Evolutionary conservation across 2,797 vertebrate species (phyloP), one percentile per base, ranked within the genome.

Genomic region (Epinephelus malabaricus): DNA sequence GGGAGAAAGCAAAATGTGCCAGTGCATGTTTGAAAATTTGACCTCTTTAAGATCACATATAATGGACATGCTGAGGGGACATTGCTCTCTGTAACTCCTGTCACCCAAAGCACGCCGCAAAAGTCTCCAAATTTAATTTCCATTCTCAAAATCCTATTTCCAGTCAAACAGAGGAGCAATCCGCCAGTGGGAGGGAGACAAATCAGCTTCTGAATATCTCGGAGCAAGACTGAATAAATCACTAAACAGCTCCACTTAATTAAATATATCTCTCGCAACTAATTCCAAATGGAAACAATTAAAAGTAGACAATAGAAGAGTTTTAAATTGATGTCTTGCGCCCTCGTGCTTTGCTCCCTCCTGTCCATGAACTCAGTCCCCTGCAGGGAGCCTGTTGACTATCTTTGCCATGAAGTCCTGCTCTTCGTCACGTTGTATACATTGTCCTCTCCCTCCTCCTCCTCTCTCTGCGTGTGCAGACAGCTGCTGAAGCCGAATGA

Each of bases 391-490:
- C 56, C 74, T 83, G 86, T 73, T 79, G 75, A 73, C 46, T 43
- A 23, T 85, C 61, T 68, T 61, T 58, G 43, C 46, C 69, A 46
- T 50, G 58, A 38, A 46, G 70, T 50, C 34, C 82, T 86, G 88
- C 78, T 85, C 60, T 69, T 73, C 30, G 43, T 88, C 79, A 82
- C 14, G 3, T 63, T 82, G 69, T 82, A 2, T 38, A 71, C 68
- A 83, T 40, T n/a, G 30, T 1, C n/a, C 17, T 10, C 40, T 43
- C 54, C 23, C 27, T 30, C 27, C 27, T 30, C 27, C 23, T 50
- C 0, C 54, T 43, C 78, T 51, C 27, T n/a, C 30, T 51, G 40
- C 60, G 21, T 51, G 40, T 63, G 21, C 50, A 60, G 60, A 56
- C 60, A 60, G 67, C 74, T 72, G 47, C 73, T 61, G 2, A 56